Evolutionary conservation across 2,888 invertebrate species (phyloP), one percentile per base, ranked within the genome.

Genomic region (Drosophila kambysellisi): DNA sequence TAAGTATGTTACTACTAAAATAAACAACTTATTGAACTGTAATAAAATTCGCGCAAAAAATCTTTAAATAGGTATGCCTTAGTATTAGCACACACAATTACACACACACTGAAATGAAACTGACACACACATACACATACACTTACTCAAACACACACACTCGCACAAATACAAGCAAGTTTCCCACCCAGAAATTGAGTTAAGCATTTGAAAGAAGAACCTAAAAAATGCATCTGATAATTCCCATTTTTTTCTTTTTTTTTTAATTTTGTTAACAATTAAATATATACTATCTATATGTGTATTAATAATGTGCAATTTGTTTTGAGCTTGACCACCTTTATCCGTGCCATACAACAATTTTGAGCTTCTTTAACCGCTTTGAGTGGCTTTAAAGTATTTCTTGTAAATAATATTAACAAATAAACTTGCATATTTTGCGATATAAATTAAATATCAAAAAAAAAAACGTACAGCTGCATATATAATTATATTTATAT

Each of bases 11-110:
- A 61, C 71, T 39, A 46, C 71, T 39, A 46, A 46, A 46, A 70
- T 64, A 67, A 48, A 64, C 32, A 59, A 69, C 60, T 35, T 71
- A 78, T 74, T 76, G 51, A 86, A 86, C 73, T 82, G 78, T 82
- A 76, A 74, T 79, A 66, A 67, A 75, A 72, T 69, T 79, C 79
- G 80, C 87, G 81, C 84, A 84, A 87, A 90, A 90, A 90, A 91
- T 89, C 91, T 86, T 90, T 90, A 73, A 83, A 82, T 90, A 88
- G 90, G 91, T 90, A 91, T 90, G 91, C 88, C 88, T 79, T 78
- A 81, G 73, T 73, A 52, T 76, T 74, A 71, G 64, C 65, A 77
- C 70, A 74, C 52, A 67, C 25, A 25, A 15, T 25, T 25, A 46
- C 69, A 61, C 41, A 56, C 30, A 48, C 37, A 52, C 29, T 46